Evolutionary conservation across 2,113 vertebrate genomes (phyloP).

Genomic region (Epinephelus cyanopodus): DNA sequence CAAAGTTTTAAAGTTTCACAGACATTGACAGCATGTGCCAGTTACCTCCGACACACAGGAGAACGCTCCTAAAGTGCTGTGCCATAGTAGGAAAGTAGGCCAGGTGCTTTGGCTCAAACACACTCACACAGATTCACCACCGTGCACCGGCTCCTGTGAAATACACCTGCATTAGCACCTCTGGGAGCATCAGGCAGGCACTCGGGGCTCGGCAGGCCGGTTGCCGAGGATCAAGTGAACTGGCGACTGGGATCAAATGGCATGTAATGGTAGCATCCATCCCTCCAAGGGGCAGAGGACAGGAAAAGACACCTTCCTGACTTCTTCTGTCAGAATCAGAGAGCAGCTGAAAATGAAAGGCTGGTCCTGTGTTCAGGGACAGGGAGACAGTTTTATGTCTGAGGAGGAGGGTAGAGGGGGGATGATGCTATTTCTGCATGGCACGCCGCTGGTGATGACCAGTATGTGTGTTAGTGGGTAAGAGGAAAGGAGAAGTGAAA

Average conservation of each 20-base stretch:
- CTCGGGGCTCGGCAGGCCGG: slow-evolving; percentile 8
- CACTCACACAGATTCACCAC: slow-evolving; percentile 42
- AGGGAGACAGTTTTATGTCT: slow-evolving; percentile 59
- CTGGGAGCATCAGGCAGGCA: slow-evolving; percentile 4
- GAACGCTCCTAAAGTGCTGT: slow-evolving; percentile 34
- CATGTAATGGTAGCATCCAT: slow-evolving; percentile 62
- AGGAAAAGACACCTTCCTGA: slow-evolving; percentile 42
- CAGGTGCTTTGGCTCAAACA: slow-evolving; percentile 62
- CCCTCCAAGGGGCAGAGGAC: slow-evolving; percentile 32
- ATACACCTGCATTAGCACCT: slow-evolving; percentile 81
- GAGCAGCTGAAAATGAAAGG: slow-evolving; percentile 53
- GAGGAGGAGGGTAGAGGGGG: slow-evolving; percentile 52
- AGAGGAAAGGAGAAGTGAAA: slow-evolving; percentile 72
- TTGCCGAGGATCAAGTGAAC: slow-evolving; percentile 60
- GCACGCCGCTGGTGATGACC: slow-evolving; percentile 66
- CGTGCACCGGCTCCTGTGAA: slow-evolving; percentile 57
- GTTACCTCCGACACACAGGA: slow-evolving; percentile 43
- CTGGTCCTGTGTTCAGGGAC: slow-evolving; percentile 56
- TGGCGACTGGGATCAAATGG: slow-evolving; percentile 67
- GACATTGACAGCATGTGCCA: slow-evolving; percentile 58
- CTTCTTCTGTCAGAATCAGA: slow-evolving; percentile 38
- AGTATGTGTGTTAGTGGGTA: slow-evolving; percentile 79
- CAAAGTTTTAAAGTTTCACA: slow-evolving; percentile 59
- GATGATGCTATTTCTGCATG: slow-evolving; percentile 72
- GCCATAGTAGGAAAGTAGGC: slow-evolving; percentile 57